A percentile compares a stretch with the other conserved stretches of the same genome.
Conservation (phyloP, 2,113 vertebrate species). For the Diadophis punctatus region DNA sequence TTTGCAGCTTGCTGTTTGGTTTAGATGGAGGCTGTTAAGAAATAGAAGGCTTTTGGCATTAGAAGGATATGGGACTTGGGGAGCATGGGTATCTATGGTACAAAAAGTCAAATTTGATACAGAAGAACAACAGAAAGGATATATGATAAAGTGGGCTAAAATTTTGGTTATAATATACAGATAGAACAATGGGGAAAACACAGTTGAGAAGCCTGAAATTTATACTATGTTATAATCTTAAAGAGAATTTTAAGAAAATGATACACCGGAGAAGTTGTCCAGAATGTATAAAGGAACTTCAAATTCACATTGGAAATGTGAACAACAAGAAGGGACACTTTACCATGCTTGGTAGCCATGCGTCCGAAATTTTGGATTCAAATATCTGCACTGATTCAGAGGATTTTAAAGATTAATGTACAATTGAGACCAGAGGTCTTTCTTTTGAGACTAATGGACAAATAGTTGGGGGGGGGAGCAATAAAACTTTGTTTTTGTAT, state of each 20-base stretch:
- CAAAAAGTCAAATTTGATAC: not conserved
- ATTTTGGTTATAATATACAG: not conserved
- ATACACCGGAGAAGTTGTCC: not conserved
- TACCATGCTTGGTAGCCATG: too few relatives aligned
- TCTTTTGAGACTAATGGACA: too few relatives aligned
- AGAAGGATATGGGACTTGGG: not conserved
- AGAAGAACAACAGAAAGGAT: not conserved
- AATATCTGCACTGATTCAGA: too few relatives aligned
- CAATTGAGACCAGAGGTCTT: too few relatives aligned
- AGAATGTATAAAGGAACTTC: not conserved
- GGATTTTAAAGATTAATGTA: too few relatives aligned
- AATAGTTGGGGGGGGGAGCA: too few relatives aligned
- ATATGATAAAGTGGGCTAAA: too few relatives aligned
- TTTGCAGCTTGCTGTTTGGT: not conserved
- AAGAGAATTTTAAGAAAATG: not conserved
- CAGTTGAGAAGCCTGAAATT: not conserved
- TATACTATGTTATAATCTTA: not conserved
- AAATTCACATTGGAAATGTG: not conserved
- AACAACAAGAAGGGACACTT: too few relatives aligned
- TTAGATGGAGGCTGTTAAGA: not conserved
- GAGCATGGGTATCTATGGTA: not conserved
- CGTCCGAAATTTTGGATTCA: too few relatives aligned
- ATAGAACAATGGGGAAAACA: not conserved
- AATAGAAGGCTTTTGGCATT: not conserved
- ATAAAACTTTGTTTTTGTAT: too few relatives aligned